A percentile compares a stretch with the other conserved stretches of the same genome.
These are phyloP conservation scores for Acropternis orthonyx DNA, from an alignment of 2,797 vertebrate species.

Conservation along the genomic window DNA sequence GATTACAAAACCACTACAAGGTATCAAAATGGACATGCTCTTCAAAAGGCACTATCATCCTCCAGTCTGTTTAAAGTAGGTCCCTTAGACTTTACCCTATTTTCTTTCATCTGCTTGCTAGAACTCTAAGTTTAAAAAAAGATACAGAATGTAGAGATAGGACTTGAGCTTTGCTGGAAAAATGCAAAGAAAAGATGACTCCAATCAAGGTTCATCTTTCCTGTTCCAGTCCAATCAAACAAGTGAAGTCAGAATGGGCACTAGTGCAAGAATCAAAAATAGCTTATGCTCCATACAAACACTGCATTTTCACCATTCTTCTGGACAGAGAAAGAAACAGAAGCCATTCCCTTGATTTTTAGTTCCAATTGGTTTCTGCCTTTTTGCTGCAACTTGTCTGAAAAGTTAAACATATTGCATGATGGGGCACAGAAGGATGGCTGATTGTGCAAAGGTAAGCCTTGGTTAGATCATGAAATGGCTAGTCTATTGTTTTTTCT, in stretches of 20 bases:
- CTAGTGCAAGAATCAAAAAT: background rate
- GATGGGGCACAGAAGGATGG: background rate
- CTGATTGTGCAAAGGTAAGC: background rate
- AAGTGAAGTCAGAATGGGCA: conserved; percentile 1
- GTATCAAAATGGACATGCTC: conserved; percentile 64
- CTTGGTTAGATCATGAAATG: background rate
- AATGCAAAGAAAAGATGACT: background rate
- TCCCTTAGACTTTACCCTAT: background rate
- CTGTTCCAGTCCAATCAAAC: background rate
- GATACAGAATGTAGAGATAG: background rate
- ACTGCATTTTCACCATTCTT: background rate
- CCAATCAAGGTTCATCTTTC: background rate
- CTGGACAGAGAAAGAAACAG: background rate
- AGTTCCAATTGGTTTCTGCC: background rate
- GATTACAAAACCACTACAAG: conserved; percentile 72
- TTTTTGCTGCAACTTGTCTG: background rate
- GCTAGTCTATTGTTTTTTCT: background rate
- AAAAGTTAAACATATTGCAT: background rate
- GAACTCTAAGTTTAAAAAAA: background rate
- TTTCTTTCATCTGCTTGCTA: conserved; percentile 10
- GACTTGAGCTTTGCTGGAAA: background rate
- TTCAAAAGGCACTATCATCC: conserved; percentile 65
- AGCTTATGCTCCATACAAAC: background rate
- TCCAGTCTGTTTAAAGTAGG: conserved; percentile 20
- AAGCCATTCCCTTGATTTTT: background rate